A percentile compares a stretch with the other conserved stretches of the same genome.
Conservation (phyloP, 2,888 invertebrate species). For the Selenia dentaria region DNA sequence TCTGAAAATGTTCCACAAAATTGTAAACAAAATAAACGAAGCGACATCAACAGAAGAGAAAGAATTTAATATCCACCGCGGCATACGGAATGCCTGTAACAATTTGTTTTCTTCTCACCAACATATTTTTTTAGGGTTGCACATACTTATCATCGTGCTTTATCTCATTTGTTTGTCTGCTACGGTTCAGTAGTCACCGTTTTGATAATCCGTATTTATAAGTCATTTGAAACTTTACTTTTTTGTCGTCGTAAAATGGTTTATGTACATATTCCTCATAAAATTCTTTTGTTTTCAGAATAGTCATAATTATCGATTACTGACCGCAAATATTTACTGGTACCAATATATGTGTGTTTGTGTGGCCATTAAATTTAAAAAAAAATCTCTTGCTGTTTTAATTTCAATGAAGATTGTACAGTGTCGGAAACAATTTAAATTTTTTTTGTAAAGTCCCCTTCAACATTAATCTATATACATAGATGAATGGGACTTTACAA, state of each 20-base stretch:
- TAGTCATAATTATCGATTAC: not conserved
- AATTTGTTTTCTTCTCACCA: constrained; percentile 71
- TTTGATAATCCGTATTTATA: constrained; percentile 27
- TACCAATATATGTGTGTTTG: too few species aligned
- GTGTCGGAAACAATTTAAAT: too few species aligned
- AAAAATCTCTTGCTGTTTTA: too few species aligned
- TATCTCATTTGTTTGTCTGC: constrained; percentile 40
- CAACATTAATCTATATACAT: too few species aligned
- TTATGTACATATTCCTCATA: constrained; percentile 2
- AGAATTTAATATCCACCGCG: constrained; percentile 78
- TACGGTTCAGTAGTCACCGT: constrained; percentile 35
- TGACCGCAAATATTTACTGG: too few species aligned
- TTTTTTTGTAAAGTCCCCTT: too few species aligned
- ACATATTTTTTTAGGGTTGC: constrained; percentile 59
- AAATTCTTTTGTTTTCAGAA: constrained; percentile 8
- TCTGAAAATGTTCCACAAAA: constrained; percentile 56
- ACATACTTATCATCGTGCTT: constrained; percentile 46
- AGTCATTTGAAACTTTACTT: constrained; percentile 10
- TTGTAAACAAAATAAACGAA: constrained; percentile 67
- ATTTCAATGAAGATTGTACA: too few species aligned
- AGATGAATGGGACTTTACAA: too few species aligned
- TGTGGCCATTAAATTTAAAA: too few species aligned
- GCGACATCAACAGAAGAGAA: constrained; percentile 66
- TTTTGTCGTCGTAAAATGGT: constrained; percentile 16
- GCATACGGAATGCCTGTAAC: constrained; percentile 64